These are phyloP conservation scores for Lepetodrilus schrolli DNA, from an alignment of 2,888 invertebrate genomes.

Conservation along the genomic window DNA sequence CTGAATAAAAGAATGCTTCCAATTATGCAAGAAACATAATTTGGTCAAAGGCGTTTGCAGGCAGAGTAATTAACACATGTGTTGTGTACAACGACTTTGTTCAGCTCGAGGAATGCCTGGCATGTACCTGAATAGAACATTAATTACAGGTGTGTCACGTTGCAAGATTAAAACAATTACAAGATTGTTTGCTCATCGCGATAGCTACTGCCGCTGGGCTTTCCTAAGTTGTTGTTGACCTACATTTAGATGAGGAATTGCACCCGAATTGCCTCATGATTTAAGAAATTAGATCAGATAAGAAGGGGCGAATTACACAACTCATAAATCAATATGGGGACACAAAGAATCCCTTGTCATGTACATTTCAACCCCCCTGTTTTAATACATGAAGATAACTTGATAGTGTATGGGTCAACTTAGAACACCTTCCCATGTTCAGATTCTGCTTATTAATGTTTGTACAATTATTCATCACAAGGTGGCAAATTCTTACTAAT, in stretches of 20 bases:
- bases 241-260: background rate
- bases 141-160: constrained; percentile 5
- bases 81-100: background rate
- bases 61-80: constrained; percentile 5
- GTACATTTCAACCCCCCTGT: no score
- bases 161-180: background rate
- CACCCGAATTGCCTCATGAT: background rate
- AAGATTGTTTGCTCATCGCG: background rate
- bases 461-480: no score
- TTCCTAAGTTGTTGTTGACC: background rate
- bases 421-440: no score
- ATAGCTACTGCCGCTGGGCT: background rate
- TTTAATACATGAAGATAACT: no score
- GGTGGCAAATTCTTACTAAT: no score
- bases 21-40: constrained; percentile 22
- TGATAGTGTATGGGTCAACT: no score
- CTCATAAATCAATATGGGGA: background rate
- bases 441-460: no score
- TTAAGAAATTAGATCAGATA: background rate
- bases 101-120: background rate
- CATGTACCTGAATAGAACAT: background rate
- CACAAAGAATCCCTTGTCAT: no score
- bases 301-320: background rate
- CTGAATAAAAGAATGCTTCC: constrained; percentile 1
- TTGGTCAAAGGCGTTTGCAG: background rate